These are phyloP conservation scores for Eudasyphora cyanicolor DNA, from an alignment of 2,888 invertebrate species.

Conservation along the genomic window DNA sequence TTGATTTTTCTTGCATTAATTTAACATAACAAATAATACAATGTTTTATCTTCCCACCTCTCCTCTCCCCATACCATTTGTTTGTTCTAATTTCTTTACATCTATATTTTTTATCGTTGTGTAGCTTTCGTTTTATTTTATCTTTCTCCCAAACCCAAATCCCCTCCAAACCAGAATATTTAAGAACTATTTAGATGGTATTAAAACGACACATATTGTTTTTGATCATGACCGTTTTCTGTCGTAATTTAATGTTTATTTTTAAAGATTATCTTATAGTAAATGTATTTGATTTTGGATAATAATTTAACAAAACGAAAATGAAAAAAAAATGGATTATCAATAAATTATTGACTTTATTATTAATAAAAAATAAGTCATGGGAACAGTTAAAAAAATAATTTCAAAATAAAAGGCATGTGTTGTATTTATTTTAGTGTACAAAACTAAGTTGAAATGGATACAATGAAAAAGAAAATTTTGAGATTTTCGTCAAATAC, in stretches of 20 bases:
- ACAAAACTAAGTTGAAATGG: too few species aligned
- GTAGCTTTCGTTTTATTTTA: not conserved
- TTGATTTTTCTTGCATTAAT: not conserved
- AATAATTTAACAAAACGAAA: conserved; percentile 27
- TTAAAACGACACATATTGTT: not conserved
- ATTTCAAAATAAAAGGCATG: conserved; percentile 4
- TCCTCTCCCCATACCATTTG: too few species aligned
- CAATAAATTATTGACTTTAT: conserved; percentile 62
- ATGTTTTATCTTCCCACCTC: too few species aligned
- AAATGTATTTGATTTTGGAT: conserved; percentile 45
- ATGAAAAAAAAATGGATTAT: conserved; percentile 44
- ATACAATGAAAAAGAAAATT: too few species aligned
- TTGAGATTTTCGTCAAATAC: too few species aligned
- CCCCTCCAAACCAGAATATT: not conserved
- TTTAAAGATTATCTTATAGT: conserved; percentile 33
- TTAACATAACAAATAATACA: not conserved
- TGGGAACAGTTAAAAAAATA: conserved; percentile 63
- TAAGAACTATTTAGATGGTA: not conserved
- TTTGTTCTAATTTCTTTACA: not conserved
- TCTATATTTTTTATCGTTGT: not conserved
- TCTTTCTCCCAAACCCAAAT: too few species aligned
- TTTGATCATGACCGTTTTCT: not conserved
- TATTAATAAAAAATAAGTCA: conserved; percentile 52
- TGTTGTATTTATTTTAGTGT: conserved; percentile 28
- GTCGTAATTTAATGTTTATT: not conserved